A percentile compares a stretch with the other conserved stretches of the same genome.
Conservation (phyloP, 2,797 vertebrate species). For the Triplophysa bombifrons region DNA sequence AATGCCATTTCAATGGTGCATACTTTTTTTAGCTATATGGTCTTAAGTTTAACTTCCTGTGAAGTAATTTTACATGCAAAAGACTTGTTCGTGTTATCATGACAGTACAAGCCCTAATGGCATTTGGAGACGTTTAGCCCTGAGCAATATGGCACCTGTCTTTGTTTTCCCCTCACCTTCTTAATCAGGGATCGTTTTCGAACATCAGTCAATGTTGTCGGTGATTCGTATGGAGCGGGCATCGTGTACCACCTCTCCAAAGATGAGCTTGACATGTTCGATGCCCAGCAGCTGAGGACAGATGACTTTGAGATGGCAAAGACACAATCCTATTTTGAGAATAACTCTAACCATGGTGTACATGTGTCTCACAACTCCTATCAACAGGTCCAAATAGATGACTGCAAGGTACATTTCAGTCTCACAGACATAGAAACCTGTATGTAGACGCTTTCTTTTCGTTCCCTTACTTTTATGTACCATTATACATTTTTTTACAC, state of each 20-base stretch:
- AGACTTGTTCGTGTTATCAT: not conserved
- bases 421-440: constrained; percentile 98
- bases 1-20: not conserved
- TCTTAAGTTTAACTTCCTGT: not conserved
- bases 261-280: constrained; percentile 87
- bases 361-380: constrained; percentile 91
- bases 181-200: constrained; percentile 91
- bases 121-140: constrained; percentile 1
- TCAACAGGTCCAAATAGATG: constrained; percentile 86
- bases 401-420: constrained; percentile 97
- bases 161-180: constrained; percentile 28
- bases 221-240: constrained; percentile 96
- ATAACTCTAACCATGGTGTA: constrained; percentile 93
- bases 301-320: constrained; percentile 94
- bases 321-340: constrained; percentile 90
- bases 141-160: constrained; percentile 39
- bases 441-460: constrained; percentile 81
- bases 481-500: constrained; percentile 44
- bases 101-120: constrained; percentile 1
- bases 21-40: not conserved
- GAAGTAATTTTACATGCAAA: no score
- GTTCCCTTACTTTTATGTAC: constrained; percentile 64
- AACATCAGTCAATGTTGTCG: constrained; percentile 97
- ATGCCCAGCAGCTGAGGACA: constrained; percentile 84
- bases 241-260: constrained; percentile 97